Percentiles rank a stretch among this genome's conserved stretches.
phyloP scores from a whole-genome alignment of 2,113 vertebrate genomes.

The Dasypus novemcinctus region DNA sequence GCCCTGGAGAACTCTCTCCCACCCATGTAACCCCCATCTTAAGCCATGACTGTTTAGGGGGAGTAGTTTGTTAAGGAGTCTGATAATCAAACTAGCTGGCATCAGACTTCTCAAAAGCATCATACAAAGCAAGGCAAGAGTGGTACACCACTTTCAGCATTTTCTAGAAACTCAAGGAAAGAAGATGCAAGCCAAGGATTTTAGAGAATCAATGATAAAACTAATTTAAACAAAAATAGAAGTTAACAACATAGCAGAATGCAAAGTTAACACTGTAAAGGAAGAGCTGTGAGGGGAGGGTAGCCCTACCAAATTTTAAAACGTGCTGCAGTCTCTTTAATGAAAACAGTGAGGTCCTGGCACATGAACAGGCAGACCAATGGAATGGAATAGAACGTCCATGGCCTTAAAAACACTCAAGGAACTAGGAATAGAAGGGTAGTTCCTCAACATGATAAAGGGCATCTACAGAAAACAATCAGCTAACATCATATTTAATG shows the following conservation, averaged over 20 bases:
- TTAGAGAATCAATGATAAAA: neutral
- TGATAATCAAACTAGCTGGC: neutral
- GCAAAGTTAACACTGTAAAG: too few species aligned
- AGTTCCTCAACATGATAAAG: too few species aligned
- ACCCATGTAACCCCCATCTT: too few species aligned
- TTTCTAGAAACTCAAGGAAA: slow-evolving; percentile 17
- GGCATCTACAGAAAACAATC: too few species aligned
- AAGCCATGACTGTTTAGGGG: neutral
- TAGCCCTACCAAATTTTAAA: neutral
- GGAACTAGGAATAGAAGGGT: too few species aligned
- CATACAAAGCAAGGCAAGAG: neutral
- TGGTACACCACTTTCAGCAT: neutral
- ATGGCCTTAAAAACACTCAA: too few species aligned
- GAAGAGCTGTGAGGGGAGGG: neutral
- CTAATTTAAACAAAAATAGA: neutral
- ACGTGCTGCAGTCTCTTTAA: neutral
- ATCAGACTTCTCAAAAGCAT: too few species aligned
- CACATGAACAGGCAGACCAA: neutral
- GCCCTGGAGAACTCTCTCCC: too few species aligned
- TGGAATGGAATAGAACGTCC: neutral
- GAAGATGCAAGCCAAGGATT: neutral
- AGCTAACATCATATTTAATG: too few species aligned
- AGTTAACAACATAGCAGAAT: neutral
- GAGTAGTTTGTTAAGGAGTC: neutral
- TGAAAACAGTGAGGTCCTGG: neutral